Base-by-base conservation (phyloP, 2,888 invertebrate genomes). In the Tillus elongatus region DNA sequence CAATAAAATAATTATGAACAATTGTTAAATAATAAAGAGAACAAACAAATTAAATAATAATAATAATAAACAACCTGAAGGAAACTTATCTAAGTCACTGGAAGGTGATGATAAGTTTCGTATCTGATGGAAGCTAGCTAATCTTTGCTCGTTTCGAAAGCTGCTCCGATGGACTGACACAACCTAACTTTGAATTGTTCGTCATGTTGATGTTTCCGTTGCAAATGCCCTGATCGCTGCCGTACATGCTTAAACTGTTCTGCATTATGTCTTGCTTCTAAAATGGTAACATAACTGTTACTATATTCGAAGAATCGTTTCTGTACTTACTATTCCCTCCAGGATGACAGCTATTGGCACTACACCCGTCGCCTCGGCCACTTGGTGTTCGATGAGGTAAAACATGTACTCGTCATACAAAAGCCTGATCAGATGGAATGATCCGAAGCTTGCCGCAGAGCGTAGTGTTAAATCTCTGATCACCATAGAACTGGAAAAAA, bases 361-460 rank as follows among this genome's bases (percentile, higher is more conserved):
- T 60, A 87, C 84, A 47, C 83, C 82, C 36, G 82, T 84, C 35
- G 90, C 90, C 58, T 82, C 77, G 28, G 97, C 95, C 16, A 97
- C 93, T 67, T 90, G 86, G 58, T 93, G 91, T 69, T 98, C 97
- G 53, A 99, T 89, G 55, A 97, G 74, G 69, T 92, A 97, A 70
- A 95, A 93, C 86, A 98, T 96, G 68, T 96, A 98, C 69, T 98
- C 98, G 68, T 98, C 97, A 66, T 95, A 98, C 40, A 98, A 76
- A 57, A 99, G 75, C 30, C 97, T 83, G 57, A 98, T 90, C 51
- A 98, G 76, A 70, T 98, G 98, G 73, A 98, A 98, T 47, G 95
- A 95, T 35, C 98, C 98, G 70, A 98, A 99, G 66, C 95, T 95
- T 13, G 95, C 90, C 26, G 98, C 97, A 42, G 95, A 95, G 51